Evolutionary conservation across 2,113 vertebrate genomes (phyloP).

Genomic region (Sebastes schlegelii): DNA sequence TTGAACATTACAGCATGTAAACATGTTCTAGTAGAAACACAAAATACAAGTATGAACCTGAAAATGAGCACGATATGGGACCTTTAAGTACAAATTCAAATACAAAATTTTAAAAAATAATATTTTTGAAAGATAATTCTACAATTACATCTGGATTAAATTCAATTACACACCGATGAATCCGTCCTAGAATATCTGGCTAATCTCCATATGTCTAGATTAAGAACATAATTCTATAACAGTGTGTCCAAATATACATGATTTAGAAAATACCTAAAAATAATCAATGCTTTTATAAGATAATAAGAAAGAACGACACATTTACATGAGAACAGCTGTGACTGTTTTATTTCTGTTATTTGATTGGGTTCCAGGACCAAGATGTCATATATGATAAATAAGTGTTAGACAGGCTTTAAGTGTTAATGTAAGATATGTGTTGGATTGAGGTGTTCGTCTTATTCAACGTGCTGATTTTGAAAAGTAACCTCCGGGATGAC

Average conservation of each 20-base stretch:
- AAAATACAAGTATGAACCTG: too few species aligned
- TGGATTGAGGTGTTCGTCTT: background rate
- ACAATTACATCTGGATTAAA: background rate
- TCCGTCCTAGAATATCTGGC: background rate
- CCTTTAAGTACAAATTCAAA: too few species aligned
- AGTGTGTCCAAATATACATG: too few species aligned
- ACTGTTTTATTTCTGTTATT: background rate
- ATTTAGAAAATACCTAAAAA: background rate
- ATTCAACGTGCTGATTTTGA: slow-evolving; percentile 19
- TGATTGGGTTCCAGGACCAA: background rate
- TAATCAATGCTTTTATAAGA: background rate
- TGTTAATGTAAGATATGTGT: background rate
- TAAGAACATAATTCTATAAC: too few species aligned
- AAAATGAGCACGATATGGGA: too few species aligned
- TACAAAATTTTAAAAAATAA: too few species aligned
- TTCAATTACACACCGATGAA: background rate
- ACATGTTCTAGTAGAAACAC: too few species aligned
- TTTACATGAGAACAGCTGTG: slow-evolving; percentile 7
- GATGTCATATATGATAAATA: background rate
- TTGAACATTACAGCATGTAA: too few species aligned
- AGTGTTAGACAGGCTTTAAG: background rate
- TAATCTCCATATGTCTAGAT: too few species aligned
- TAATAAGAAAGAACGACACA: too few species aligned
- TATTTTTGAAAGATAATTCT: too few species aligned
- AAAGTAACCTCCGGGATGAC: slow-evolving; percentile 35